Conservation (phyloP, 2,797 vertebrate species). For the Xiphorhynchus erythropygius region DNA sequence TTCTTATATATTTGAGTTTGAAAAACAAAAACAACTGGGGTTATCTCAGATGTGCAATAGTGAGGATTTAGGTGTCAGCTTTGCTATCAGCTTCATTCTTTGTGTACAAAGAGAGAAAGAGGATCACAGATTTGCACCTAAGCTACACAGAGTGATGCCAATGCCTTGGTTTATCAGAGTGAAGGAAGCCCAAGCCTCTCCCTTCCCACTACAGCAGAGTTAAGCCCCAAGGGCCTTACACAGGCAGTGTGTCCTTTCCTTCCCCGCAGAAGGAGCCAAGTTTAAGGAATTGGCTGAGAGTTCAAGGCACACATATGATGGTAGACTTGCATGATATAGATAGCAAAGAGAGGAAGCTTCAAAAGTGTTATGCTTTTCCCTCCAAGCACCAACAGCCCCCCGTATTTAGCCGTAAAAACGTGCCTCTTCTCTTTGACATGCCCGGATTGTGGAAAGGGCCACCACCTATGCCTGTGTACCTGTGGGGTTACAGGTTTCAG, state of each 20-base stretch:
- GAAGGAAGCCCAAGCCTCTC: not conserved
- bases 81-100: slow-evolving; percentile 17
- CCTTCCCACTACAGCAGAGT: not conserved
- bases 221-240: not conserved
- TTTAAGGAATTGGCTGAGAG: not conserved
- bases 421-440: not conserved
- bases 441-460: not conserved
- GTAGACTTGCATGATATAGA: not conserved
- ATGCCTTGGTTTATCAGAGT: not conserved
- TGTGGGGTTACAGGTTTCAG: not conserved
- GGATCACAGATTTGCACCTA: slow-evolving; percentile 46
- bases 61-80: slow-evolving; percentile 54
- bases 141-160: not conserved
- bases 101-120: slow-evolving; percentile 23
- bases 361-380: not conserved
- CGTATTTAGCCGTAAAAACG: not conserved
- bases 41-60: slow-evolving; percentile 53
- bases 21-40: slow-evolving; percentile 39
- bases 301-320: not conserved
- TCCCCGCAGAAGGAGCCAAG: not conserved
- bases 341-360: not conserved
- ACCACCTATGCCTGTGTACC: not conserved
- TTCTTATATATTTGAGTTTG: not conserved
- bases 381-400: not conserved
- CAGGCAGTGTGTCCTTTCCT: not conserved